phyloP scores from a whole-genome alignment of 2,113 vertebrate species.

The Chauna torquata region DNA sequence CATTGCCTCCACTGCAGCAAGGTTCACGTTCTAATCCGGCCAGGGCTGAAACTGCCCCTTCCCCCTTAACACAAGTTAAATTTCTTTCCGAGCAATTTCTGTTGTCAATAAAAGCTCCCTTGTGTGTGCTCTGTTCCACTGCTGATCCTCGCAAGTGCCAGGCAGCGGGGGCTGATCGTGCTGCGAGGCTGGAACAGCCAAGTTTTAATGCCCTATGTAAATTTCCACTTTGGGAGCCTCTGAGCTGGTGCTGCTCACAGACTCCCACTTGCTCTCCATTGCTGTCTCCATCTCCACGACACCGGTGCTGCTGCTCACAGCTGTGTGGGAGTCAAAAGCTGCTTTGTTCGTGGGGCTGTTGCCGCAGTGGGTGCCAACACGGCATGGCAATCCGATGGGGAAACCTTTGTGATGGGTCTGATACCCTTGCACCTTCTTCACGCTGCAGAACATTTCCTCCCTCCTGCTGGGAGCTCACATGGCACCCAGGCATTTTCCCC shows the following conservation, averaged over 20 bases:
- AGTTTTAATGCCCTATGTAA: not conserved
- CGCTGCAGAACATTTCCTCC: not conserved
- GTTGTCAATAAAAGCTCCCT: not conserved
- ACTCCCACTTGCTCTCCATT: fast-evolving
- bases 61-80: not conserved
- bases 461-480: not conserved
- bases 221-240: fast-evolving
- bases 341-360: not conserved
- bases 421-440: not conserved
- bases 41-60: not conserved
- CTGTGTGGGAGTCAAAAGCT: not conserved
- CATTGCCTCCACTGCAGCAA: not conserved
- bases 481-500: fast-evolving
- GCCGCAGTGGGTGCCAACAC: not conserved
- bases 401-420: not conserved
- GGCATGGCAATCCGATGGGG: no score
- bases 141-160: not conserved
- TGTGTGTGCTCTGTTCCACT: fast-evolving
- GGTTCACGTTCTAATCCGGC: not conserved
- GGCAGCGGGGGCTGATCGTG: fast-evolving
- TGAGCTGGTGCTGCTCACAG: not conserved
- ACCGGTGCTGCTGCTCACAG: fast-evolving
- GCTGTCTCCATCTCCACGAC: not conserved
- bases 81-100: not conserved
- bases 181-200: not conserved